phyloP scores from a whole-genome alignment of 2,888 invertebrate genomes.

The Drosophila pseudotakahashii region DNA sequence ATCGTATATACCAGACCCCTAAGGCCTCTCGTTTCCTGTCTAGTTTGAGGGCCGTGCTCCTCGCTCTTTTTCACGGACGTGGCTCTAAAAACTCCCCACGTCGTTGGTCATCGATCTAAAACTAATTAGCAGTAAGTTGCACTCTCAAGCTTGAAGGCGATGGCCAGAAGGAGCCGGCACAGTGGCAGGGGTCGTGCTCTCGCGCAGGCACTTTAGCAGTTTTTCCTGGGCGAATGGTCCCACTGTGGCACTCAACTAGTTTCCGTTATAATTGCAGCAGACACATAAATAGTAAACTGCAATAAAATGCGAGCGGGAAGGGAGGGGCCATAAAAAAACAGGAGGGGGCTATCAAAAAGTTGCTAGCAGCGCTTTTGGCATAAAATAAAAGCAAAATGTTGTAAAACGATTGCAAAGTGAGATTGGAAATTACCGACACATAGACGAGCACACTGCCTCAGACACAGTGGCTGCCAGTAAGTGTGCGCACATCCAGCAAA shows the following conservation, averaged over 20 bases:
- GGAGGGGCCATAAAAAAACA: slow-evolving; percentile 27
- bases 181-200: slow-evolving; percentile 31
- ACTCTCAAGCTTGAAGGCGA: slow-evolving; percentile 40
- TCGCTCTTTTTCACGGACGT: slow-evolving; percentile 1
- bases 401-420: slow-evolving; percentile 81
- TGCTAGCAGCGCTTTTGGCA: slow-evolving; percentile 66
- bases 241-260: slow-evolving; percentile 74
- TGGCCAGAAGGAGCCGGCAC: slow-evolving; percentile 27
- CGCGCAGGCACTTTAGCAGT: background rate
- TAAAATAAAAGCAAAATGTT: slow-evolving; percentile 79
- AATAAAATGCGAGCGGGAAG: slow-evolving; percentile 53
- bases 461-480: slow-evolving; percentile 18
- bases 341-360: slow-evolving; percentile 68
- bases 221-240: slow-evolving; percentile 34
- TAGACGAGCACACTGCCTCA: slow-evolving; percentile 47
- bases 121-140: slow-evolving; percentile 81
- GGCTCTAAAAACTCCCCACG: slow-evolving; percentile 45
- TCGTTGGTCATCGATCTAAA: slow-evolving; percentile 69
- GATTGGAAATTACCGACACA: slow-evolving; percentile 82
- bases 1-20: background rate
- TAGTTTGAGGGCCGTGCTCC: background rate
- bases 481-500: slow-evolving; percentile 15
- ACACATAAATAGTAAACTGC: slow-evolving; percentile 82
- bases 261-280: slow-evolving; percentile 81
- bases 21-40: too few species aligned